Conservation (phyloP, 1,140 invertebrate genomes). For the Sarcophaga bullata region DNA sequence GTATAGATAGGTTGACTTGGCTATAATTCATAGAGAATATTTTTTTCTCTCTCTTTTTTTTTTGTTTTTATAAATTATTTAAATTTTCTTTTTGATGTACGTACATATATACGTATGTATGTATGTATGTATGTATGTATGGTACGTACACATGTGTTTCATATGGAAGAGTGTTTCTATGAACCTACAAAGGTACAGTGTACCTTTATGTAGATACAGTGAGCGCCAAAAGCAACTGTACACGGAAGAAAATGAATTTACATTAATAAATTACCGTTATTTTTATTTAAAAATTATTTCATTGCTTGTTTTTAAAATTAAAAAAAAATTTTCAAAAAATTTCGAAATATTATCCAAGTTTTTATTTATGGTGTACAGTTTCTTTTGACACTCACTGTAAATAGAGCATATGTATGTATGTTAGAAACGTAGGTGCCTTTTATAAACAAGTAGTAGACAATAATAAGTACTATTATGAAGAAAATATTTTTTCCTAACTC, state of each 20-base stretch:
- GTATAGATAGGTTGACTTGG: not conserved
- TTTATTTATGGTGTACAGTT: no score
- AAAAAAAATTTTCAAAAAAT: no score
- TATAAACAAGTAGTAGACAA: not conserved
- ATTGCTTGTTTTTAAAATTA: no score
- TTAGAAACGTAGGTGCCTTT: not conserved
- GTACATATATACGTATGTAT: not conserved
- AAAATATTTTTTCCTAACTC: not conserved
- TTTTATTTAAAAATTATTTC: no score
- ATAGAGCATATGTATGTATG: no score
- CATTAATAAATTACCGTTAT: no score
- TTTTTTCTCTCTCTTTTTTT: not conserved
- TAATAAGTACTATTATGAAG: conserved; percentile 22
- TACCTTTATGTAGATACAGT: not conserved
- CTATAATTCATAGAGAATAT: not conserved
- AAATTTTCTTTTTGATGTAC: conserved; percentile 8
- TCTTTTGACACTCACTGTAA: no score
- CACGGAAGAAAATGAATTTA: no score
- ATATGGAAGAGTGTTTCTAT: not conserved
- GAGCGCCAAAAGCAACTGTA: no score
- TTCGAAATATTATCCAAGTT: no score
- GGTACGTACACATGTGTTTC: no score
- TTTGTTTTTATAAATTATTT: conserved; percentile 20
- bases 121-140: not conserved
- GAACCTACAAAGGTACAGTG: not conserved